phyloP scores from a whole-genome alignment of 2,113 vertebrate genomes.

The Muntiacus muntjak region DNA sequence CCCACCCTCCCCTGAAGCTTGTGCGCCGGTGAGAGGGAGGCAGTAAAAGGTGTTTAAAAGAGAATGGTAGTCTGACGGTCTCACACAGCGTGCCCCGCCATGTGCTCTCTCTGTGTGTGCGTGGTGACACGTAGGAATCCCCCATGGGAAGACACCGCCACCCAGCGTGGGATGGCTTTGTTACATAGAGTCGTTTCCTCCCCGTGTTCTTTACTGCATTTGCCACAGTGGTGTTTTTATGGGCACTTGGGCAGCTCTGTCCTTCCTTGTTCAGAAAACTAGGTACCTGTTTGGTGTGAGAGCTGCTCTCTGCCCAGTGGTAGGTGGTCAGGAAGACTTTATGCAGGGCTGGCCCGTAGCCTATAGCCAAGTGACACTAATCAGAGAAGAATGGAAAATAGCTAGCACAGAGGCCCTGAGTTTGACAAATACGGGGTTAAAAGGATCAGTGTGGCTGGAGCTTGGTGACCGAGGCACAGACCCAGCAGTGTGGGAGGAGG shows the following conservation, averaged over 20 bases:
- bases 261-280: not conserved
- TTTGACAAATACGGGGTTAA: rapidly evolving
- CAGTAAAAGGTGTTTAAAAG: rapidly evolving
- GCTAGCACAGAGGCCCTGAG: not conserved
- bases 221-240: not conserved
- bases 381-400: not conserved
- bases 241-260: not conserved
- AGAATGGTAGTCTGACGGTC: not conserved
- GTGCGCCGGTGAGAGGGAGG: rapidly evolving
- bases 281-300: not conserved
- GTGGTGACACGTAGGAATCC: not conserved
- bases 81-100: rapidly evolving
- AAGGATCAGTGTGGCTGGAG: not conserved
- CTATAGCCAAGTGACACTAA: not conserved
- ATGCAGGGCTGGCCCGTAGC: not conserved
- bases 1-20: not conserved
- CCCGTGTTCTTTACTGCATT: rapidly evolving
- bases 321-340: not conserved
- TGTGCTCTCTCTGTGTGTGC: too few relatives aligned
- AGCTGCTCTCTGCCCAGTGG: not conserved
- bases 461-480: not conserved
- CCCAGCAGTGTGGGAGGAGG: rapidly evolving
- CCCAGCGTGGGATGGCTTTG: rapidly evolving
- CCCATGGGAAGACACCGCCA: rapidly evolving
- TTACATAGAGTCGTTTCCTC: not conserved